Percentiles rank a stretch among this genome's conserved stretches.
Conservation (phyloP, 2,797 vertebrate genomes). For the Sibirionetta formosa region DNA sequence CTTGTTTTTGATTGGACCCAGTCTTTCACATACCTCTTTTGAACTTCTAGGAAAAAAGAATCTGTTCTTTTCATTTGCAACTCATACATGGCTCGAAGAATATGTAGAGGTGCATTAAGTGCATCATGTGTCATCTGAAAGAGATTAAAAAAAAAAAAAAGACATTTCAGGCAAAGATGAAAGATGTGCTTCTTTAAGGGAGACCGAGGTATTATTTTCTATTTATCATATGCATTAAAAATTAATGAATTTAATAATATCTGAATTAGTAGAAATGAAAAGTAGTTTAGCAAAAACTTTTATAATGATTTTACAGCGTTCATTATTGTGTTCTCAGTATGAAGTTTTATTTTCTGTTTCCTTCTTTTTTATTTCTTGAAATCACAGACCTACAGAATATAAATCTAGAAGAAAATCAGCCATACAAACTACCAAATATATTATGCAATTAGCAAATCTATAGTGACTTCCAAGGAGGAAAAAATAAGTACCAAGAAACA, state of each 20-base stretch:
- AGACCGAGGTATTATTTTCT: neutral
- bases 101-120: slow-evolving; percentile 94
- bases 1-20: neutral
- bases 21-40: slow-evolving; percentile 89
- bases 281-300: neutral
- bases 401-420: neutral
- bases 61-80: slow-evolving; percentile 96
- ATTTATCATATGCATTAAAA: neutral
- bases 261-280: neutral
- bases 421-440: neutral
- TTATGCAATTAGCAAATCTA: neutral
- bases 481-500: slow-evolving; percentile 92
- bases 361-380: neutral
- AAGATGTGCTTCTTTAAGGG: neutral
- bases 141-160: neutral
- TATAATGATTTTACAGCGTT: neutral
- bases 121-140: slow-evolving; percentile 95
- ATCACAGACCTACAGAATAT: neutral
- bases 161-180: neutral
- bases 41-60: slow-evolving; percentile 95
- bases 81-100: slow-evolving; percentile 96
- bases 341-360: neutral
- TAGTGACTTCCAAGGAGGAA: neutral
- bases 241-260: neutral
- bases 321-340: neutral